Conservation (phyloP, 2,113 vertebrate genomes). For the Corvus hawaiiensis region DNA sequence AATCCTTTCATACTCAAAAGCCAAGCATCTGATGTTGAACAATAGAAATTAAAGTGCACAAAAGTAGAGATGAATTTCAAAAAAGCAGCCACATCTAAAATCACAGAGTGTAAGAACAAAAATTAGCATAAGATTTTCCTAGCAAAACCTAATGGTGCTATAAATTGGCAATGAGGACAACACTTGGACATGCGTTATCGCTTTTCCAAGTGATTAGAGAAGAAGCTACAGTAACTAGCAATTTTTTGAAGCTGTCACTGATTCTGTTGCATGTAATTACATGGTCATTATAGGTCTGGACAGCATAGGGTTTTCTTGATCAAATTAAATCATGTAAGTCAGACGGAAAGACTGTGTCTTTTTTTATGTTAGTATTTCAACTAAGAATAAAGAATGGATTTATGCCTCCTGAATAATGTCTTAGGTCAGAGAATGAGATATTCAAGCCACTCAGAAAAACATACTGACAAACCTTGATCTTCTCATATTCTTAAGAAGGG, state of each 20-base stretch:
- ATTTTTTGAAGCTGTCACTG: background rate
- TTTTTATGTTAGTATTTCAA: background rate
- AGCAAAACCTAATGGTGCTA: background rate
- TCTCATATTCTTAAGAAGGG: background rate
- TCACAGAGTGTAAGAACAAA: background rate
- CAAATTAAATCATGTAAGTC: background rate
- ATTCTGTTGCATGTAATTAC: background rate
- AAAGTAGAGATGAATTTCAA: background rate
- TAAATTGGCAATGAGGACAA: background rate
- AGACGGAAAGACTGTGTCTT: background rate
- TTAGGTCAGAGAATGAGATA: background rate
- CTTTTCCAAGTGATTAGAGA: constrained; percentile 10
- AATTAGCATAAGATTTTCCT: background rate
- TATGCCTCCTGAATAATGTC: background rate
- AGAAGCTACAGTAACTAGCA: background rate
- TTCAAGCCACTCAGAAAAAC: background rate
- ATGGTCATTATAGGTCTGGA: background rate
- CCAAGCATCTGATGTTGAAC: background rate
- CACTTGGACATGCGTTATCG: background rate
- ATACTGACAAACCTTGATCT: background rate
- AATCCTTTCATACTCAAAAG: background rate
- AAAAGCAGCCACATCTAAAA: background rate
- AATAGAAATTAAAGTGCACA: background rate
- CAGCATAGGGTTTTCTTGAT: background rate
- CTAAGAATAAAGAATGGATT: background rate